Conservation (phyloP, 2,888 invertebrate genomes). For the Caenorhabditis sp. region DNA sequence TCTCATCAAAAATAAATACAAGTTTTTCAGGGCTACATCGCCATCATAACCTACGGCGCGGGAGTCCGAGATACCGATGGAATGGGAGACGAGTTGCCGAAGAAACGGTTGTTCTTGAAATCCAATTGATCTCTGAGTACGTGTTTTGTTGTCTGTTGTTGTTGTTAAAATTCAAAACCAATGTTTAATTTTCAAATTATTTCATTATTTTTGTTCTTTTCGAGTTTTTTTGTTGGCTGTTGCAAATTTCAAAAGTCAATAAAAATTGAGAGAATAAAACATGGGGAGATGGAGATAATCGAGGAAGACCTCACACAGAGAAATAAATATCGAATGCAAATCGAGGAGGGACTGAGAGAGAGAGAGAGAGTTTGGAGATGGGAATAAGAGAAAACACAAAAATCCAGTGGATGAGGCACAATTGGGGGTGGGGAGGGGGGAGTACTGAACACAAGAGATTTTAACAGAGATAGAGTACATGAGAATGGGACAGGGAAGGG, state of each 20-base stretch:
- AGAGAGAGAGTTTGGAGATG: not conserved
- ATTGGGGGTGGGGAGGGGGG: slow-evolving; percentile 19
- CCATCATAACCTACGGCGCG: slow-evolving; percentile 73
- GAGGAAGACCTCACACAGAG: not conserved
- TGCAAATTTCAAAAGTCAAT: no score
- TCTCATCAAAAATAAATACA: not conserved
- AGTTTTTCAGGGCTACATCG: slow-evolving; percentile 71
- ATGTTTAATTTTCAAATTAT: slow-evolving; percentile 1
- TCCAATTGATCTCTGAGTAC: slow-evolving; percentile 8
- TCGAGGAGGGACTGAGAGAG: slow-evolving; percentile 18
- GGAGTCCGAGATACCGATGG: slow-evolving; percentile 71
- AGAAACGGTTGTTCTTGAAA: slow-evolving; percentile 56
- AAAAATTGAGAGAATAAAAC: not conserved
- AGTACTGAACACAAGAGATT: not conserved
- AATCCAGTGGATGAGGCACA: slow-evolving; percentile 22
- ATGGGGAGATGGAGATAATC: not conserved
- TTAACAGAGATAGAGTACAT: not conserved
- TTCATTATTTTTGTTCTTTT: slow-evolving; percentile 32
- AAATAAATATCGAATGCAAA: slow-evolving; percentile 60
- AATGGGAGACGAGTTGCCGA: slow-evolving; percentile 60
- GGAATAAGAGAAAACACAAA: slow-evolving; percentile 8
- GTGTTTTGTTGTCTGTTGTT: slow-evolving; percentile 11
- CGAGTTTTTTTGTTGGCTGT: not conserved
- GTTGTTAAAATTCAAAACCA: not conserved
- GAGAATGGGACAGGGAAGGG: not conserved